Base-by-base conservation (phyloP, 2,113 vertebrate genomes). In the Tursiops truncatus region DNA sequence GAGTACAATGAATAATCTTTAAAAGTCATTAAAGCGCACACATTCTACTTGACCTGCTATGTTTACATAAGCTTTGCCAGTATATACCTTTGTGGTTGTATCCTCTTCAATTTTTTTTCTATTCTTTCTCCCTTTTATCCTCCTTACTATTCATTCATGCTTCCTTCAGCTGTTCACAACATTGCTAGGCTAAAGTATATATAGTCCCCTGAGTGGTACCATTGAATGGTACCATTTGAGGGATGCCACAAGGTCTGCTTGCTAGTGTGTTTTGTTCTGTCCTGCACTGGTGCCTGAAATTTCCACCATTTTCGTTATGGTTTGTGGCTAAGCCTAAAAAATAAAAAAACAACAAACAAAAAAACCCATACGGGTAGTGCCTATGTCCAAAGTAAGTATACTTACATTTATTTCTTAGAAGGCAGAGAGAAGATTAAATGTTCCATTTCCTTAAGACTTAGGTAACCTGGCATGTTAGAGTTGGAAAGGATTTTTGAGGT, bases 1-100 rank as follows among this genome's bases (percentile, higher is more conserved):
- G 89, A 68, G 62, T 58, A 58, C 33, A 89, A 68, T 95, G 74
- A 89, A 91, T 96, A 89, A 77, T 97, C n/a, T 95, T 96, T 73
- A 53, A 74, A 84, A 93, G n/a, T 88, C 92, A 86, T 93, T 86
- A 95, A 76, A 86, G 12, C 23, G 67, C 80, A 83, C 38, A 67
- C 15, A 50, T 58, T 95, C n/a, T 82, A 89, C 77, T 97, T 97
- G 60, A 95, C 91, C 70, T 93, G 71, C 31, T 96, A 6, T 91
- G 77, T 97, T 91, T 94, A 82, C 10, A 60, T 96, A 70, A 74
- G 21, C 13, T 83, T 44, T 90, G 63, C 23, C 50, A 85, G 58
- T 53, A 91, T 95, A 87, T 91, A 50, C 60, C 44, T n/a, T 62
- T 90, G 33, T 73, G 28, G 13, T 85, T 80, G 67, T 50, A 62